Evolutionary conservation across 1,140 invertebrate genomes (phyloP), one percentile per base, ranked within the genome.

Genomic region (Anagrus nilaparvatae): DNA sequence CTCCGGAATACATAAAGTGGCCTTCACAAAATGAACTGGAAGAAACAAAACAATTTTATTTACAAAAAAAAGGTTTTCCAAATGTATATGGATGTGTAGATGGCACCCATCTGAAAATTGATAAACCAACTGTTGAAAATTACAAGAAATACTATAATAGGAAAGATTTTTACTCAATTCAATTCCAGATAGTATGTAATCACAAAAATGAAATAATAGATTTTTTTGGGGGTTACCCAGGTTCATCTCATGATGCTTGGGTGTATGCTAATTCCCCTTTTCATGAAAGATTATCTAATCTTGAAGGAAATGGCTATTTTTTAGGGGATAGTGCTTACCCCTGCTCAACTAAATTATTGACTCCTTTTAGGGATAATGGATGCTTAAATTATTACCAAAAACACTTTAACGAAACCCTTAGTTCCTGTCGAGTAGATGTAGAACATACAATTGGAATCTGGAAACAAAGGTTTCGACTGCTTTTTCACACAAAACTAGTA

Each of bases 81-180:
- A 47, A 42, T 20, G 51, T 58, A 3, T 20, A 58, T 31, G 53
- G 56, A 21, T 30, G 31, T 4, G 52, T 56, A 18, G 54, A 58
- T 52, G 55, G 53, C 12, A 46, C 48, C 10, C 51, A 56, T 32
- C 49, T 59, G n/a, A 39, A 34, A 17, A 57, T 56, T 12, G 48
- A 49, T 33, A 53, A 47, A 27, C 50, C 54, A 43, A 7, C 24
- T 7, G 16, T 28, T 16, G 38, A 47, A 32, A 44, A 50, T 49
- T 25, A 49, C 13, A 46, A 58, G 28, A 44, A 44, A 24, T 58
- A 58, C 34, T 32, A 52, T 24, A 55, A 58, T 40, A 24, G 51
- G 21, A 55, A 57, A 48, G 5, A 31, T 27, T 53, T 38, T 43
- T 48, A 43, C 37, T 55, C 54, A 17, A 51, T 59, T 39, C 46